Evolutionary conservation across 1,140 invertebrate genomes (phyloP).

Genomic region (Chrysoperla carnea): DNA sequence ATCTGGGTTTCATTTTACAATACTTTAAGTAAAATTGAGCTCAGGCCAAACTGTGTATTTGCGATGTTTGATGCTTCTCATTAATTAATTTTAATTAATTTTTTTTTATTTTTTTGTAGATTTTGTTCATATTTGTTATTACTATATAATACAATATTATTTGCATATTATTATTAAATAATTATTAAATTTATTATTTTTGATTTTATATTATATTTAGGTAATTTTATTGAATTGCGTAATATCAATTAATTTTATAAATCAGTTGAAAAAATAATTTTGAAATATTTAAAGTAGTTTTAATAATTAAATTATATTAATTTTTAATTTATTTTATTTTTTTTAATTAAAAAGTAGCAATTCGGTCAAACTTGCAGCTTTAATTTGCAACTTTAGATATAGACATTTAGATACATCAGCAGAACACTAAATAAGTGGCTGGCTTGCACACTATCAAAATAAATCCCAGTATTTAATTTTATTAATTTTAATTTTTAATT

Average conservation of each 20-base stretch:
- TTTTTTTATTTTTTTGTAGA: slow-evolving; percentile 5
- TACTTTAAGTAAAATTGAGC: no score
- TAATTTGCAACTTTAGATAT: no score
- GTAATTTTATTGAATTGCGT: no score
- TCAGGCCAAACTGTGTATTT: background rate
- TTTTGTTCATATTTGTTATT: background rate
- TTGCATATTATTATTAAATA: background rate
- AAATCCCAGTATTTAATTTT: no score
- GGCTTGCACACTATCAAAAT: no score
- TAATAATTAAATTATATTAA: no score
- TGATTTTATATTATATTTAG: background rate
- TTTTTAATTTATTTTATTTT: background rate
- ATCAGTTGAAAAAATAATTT: no score
- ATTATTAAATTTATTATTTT: background rate
- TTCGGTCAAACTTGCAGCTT: slow-evolving; percentile 6
- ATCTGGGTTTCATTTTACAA: background rate
- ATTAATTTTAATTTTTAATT: no score
- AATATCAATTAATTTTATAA: no score
- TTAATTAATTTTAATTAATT: background rate
- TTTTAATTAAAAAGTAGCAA: background rate
- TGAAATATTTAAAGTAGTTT: no score
- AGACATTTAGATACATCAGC: no score
- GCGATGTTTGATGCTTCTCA: background rate
- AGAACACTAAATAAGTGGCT: no score
- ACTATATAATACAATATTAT: background rate